phyloP scores from a whole-genome alignment of 2,797 vertebrate genomes.

The Emydoidea blandingii region DNA sequence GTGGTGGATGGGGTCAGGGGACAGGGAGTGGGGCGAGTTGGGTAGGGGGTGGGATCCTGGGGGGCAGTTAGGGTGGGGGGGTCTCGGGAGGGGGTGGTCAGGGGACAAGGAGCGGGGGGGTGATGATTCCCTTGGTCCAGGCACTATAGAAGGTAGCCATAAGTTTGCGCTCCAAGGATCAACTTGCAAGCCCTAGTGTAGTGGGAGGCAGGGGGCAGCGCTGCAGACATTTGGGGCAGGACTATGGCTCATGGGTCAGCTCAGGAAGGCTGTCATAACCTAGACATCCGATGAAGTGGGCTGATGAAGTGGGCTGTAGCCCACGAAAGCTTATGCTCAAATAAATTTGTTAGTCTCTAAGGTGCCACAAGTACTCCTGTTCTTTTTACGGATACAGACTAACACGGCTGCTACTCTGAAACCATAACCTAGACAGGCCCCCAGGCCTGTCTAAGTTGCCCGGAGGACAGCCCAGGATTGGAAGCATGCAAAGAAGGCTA shows the following conservation, averaged over 20 bases:
- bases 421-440: neutral
- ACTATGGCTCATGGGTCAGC: neutral
- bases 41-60: too few species aligned
- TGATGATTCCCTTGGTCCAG: neutral
- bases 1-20: too few species aligned
- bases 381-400: too few species aligned
- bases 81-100: too few species aligned
- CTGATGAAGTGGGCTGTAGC: too few species aligned
- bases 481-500: neutral
- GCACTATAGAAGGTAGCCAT: neutral
- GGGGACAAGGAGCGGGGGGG: too few species aligned
- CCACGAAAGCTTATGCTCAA: too few species aligned
- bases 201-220: neutral
- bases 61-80: too few species aligned
- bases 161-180: neutral
- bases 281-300: fast-evolving
- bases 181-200: neutral
- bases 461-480: fast-evolving
- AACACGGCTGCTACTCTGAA: too few species aligned
- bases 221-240: neutral
- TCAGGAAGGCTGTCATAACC: neutral
- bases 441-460: neutral
- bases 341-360: too few species aligned
- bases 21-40: too few species aligned
- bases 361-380: too few species aligned